phyloP scores from a whole-genome alignment of 1,140 invertebrate genomes.

The Pemphigus obesinymphae region DNA sequence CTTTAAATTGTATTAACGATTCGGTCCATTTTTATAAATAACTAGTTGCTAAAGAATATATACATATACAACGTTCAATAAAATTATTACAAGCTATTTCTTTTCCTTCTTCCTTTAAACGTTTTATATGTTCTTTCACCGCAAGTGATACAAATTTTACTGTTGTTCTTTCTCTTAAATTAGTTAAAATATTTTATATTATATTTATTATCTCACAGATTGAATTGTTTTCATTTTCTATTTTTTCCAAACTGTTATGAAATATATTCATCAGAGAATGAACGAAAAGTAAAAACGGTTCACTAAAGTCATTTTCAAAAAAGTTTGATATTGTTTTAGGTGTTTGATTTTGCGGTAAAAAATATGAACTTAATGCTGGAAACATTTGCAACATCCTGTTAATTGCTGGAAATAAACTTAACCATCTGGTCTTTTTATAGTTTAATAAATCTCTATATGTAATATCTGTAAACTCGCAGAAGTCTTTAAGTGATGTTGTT shows the following conservation, averaged over 20 bases:
- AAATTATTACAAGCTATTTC: not conserved
- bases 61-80: not conserved
- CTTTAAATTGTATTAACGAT: not conserved
- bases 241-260: slow-evolving; percentile 3
- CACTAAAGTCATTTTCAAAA: not conserved
- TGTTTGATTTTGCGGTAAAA: not conserved
- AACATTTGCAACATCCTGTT: slow-evolving; percentile 8
- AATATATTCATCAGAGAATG: slow-evolving; percentile 1
- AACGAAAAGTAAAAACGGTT: slow-evolving; percentile 17
- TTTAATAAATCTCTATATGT: not conserved
- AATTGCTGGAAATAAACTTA: not conserved
- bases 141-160: not conserved
- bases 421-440: not conserved
- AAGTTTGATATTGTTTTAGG: not conserved
- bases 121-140: not conserved
- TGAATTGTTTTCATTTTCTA: slow-evolving; percentile 8
- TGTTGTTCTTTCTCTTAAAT: not conserved
- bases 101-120: not conserved
- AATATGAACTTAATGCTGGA: not conserved
- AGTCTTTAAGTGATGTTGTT: not conserved
- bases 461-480: not conserved
- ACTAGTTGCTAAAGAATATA: not conserved
- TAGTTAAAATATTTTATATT: not conserved
- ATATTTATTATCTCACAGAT: slow-evolving; percentile 3
- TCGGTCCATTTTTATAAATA: not conserved